phyloP scores from a whole-genome alignment of 2,888 invertebrate species.

The Didymodactylos carnosus region DNA sequence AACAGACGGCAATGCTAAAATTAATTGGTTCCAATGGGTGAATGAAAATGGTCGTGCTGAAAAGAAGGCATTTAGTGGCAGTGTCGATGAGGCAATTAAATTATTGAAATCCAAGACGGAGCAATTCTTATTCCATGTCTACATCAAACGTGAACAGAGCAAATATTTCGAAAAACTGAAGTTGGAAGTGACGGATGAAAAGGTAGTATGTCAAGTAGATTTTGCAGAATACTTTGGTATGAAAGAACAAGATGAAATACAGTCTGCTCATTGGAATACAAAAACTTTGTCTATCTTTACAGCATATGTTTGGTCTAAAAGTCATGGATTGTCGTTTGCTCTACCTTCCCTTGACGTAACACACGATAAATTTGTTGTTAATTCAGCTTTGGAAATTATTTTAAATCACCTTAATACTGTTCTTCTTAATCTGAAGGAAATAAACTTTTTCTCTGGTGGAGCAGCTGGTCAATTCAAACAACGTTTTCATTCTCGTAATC shows the following conservation, averaged over 20 bases:
- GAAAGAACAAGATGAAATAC: constrained; percentile 13
- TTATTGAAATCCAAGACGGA: neutral
- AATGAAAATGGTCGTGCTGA: constrained; percentile 2
- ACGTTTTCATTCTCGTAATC: too few relatives aligned
- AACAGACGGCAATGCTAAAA: neutral
- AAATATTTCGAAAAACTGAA: neutral
- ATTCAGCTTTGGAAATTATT: too few relatives aligned
- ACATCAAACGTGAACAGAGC: constrained; percentile 11
- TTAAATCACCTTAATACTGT: too few relatives aligned
- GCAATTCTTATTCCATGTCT: constrained; percentile 4
- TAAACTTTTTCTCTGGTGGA: too few relatives aligned
- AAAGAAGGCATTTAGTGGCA: neutral
- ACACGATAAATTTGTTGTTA: constrained; percentile 14
- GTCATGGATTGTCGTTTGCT: neutral
- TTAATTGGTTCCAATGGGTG: constrained; percentile 9
- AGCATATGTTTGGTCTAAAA: constrained; percentile 3
- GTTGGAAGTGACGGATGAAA: neutral
- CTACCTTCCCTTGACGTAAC: neutral
- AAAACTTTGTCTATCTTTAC: constrained; percentile 7
- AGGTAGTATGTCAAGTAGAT: constrained; percentile 13
- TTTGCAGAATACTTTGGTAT: constrained; percentile 13
- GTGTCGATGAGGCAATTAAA: neutral
- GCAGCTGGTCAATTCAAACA: too few relatives aligned
- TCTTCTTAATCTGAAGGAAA: too few relatives aligned
- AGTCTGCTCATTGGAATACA: constrained; percentile 14